Evolutionary conservation across 2,113 vertebrate genomes (phyloP).

Genomic region (Leptosomus discolor): DNA sequence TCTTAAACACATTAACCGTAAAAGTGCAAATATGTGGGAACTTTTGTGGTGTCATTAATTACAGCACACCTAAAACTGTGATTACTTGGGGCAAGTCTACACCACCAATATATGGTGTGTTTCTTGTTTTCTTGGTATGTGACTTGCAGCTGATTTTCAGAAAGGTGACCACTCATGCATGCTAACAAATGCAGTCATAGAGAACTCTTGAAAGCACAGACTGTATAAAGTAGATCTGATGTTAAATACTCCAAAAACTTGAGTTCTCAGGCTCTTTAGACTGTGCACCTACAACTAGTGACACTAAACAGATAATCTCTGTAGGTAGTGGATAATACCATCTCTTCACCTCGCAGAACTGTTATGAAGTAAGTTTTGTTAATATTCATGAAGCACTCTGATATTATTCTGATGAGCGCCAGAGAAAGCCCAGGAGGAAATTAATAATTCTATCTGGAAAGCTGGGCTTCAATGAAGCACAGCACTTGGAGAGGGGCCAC

Average conservation of each 20-base stretch:
- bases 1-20: neutral
- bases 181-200: neutral
- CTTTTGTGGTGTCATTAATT: neutral
- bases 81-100: neutral
- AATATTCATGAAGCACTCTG: neutral
- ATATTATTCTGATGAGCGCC: neutral
- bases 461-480: neutral
- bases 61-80: neutral
- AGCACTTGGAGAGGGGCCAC: neutral
- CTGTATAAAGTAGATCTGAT: neutral
- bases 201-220: neutral
- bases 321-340: neutral
- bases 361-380: neutral
- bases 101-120: neutral
- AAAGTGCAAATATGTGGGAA: neutral
- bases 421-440: neutral
- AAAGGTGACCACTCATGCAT: neutral
- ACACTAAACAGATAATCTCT: neutral
- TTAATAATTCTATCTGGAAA: neutral
- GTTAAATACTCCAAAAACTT: neutral
- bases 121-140: neutral
- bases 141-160: neutral
- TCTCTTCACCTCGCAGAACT: neutral
- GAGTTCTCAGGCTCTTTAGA: neutral
- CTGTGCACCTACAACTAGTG: neutral